Percentiles rank a stretch among this genome's conserved stretches.
Conservation (phyloP, 1,140 invertebrate genomes). For the Drosophila setifemur region DNA sequence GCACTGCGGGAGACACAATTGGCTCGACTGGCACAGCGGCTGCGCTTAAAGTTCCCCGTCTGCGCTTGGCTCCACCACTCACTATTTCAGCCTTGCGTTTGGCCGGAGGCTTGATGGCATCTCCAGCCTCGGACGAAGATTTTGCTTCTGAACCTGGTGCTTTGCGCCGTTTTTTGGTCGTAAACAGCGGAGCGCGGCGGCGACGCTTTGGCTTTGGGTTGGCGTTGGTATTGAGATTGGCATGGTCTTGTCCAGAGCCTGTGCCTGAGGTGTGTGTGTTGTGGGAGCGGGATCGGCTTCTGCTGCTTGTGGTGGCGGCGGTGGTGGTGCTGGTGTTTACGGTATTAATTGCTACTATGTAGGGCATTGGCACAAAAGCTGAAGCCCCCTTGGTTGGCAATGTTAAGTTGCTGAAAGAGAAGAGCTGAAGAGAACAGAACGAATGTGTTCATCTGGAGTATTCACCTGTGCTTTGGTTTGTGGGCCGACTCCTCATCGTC, state of each 20-base stretch:
- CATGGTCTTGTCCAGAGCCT: no score
- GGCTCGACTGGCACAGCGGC: constrained; percentile 12
- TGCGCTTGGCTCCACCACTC: constrained; percentile 1
- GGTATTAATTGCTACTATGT: constrained; percentile 25
- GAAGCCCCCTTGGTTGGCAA: constrained; percentile 58
- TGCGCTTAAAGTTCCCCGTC: background rate
- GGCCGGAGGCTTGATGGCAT: background rate
- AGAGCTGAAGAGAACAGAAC: background rate
- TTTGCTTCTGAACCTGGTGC: background rate
- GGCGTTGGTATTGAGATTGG: constrained; percentile 7
- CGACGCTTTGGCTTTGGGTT: constrained; percentile 62
- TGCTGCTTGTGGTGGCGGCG: constrained; percentile 39
- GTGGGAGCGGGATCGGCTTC: constrained; percentile 35
- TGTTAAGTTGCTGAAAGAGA: constrained; percentile 53
- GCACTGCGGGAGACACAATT: constrained; percentile 33
- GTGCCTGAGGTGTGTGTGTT: constrained; percentile 67
- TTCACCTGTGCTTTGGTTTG: constrained; percentile 67
- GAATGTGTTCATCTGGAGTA: background rate
- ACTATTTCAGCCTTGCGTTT: constrained; percentile 7
- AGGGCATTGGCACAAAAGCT: constrained; percentile 62
- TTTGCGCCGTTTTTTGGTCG: constrained; percentile 50
- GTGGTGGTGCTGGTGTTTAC: constrained; percentile 2
- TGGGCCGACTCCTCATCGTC: constrained; percentile 36
- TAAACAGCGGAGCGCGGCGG: constrained; percentile 54
- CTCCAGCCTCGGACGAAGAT: background rate